Conservation (phyloP, 2,797 vertebrate genomes). For the Coregonus ussuriensis region DNA sequence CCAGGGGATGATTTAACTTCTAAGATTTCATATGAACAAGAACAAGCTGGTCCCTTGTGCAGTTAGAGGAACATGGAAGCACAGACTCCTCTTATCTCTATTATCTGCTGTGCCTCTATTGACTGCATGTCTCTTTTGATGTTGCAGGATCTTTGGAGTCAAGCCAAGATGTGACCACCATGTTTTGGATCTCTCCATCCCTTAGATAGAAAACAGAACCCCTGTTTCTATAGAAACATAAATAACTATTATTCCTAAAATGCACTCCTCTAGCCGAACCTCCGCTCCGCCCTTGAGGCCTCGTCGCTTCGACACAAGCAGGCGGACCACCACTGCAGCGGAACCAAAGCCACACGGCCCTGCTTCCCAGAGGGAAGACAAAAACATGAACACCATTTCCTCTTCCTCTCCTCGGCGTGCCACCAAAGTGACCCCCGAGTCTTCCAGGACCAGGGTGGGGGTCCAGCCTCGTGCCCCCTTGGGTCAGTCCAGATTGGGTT, state of each 20-base stretch:
- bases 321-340: slow-evolving; percentile 50
- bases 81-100: slow-evolving; percentile 21
- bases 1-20: slow-evolving; percentile 35
- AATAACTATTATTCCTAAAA: slow-evolving; percentile 59
- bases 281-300: slow-evolving; percentile 72
- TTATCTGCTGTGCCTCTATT: slow-evolving; percentile 37
- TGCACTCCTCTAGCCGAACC: slow-evolving; percentile 76
- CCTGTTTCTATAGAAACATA: slow-evolving; percentile 70
- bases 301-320: slow-evolving; percentile 70
- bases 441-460: slow-evolving; percentile 62
- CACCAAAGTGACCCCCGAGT: slow-evolving; percentile 60
- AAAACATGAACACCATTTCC: slow-evolving; percentile 73
- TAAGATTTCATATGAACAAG: slow-evolving; percentile 31
- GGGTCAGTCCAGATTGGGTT: slow-evolving; percentile 60
- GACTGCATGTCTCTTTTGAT: slow-evolving; percentile 66
- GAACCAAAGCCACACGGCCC: slow-evolving; percentile 64
- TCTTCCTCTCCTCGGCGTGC: slow-evolving; percentile 52
- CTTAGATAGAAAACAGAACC: slow-evolving; percentile 42
- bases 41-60: slow-evolving; percentile 16
- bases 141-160: slow-evolving; percentile 73
- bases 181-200: slow-evolving; percentile 60
- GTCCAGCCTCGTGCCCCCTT: slow-evolving; percentile 64
- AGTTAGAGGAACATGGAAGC: slow-evolving; percentile 3
- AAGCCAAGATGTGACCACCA: slow-evolving; percentile 76
- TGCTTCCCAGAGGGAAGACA: slow-evolving; percentile 73